Percentiles rank a stretch among this genome's conserved stretches.
Conservation (phyloP, 2,113 vertebrate genomes). For the Serilophus lunatus region DNA sequence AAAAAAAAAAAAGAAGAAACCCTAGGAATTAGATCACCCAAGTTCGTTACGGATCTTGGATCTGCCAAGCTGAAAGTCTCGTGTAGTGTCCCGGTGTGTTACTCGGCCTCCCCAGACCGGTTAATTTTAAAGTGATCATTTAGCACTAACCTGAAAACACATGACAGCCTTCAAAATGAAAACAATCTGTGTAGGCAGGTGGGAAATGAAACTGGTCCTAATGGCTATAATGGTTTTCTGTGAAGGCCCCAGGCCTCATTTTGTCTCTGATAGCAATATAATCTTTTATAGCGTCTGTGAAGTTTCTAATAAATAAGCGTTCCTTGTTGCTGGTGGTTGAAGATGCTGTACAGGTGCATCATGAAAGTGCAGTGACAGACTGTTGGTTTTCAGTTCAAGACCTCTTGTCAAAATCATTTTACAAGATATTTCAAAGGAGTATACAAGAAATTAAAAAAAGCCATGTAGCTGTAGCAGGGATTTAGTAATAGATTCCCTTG, state of each 20-base stretch:
- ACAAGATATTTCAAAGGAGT: conserved; percentile 53
- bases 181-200: conserved; percentile 63
- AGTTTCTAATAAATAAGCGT: conserved; percentile 58
- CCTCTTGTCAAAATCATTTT: conserved; percentile 61
- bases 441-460: conserved; percentile 17
- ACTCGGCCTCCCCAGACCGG: neutral
- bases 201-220: conserved; percentile 30
- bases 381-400: neutral
- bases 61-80: neutral
- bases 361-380: conserved; percentile 54
- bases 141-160: conserved; percentile 51
- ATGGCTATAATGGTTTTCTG: conserved; percentile 26
- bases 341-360: conserved; percentile 62
- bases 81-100: neutral
- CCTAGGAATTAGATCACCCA: neutral
- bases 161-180: conserved; percentile 41
- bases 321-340: conserved; percentile 57
- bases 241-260: conserved; percentile 36
- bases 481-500: conserved; percentile 5
- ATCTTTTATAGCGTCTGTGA: conserved; percentile 64
- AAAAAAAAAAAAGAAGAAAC: neutral
- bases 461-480: neutral
- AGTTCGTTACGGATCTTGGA: neutral
- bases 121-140: conserved; percentile 49
- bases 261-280: conserved; percentile 59